Conservation (phyloP, 2,888 invertebrate genomes). For the Drosophila diplacantha region DNA sequence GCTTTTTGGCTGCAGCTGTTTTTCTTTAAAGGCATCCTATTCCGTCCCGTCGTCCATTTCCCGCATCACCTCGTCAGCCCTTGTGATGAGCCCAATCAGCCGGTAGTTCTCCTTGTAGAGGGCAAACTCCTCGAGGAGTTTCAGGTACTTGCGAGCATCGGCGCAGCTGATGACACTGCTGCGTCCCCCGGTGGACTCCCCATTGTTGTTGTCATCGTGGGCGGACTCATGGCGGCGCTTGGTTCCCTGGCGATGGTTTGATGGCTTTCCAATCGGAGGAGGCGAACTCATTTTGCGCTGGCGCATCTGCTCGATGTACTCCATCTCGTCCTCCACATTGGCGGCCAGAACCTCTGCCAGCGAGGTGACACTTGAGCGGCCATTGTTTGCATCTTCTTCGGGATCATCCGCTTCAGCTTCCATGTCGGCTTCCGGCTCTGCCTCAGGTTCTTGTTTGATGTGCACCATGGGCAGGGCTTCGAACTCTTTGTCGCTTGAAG, state of each 20-base stretch:
- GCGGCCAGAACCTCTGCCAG: conserved; percentile 58
- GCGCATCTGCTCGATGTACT: conserved; percentile 62
- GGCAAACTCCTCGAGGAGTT: conserved; percentile 74
- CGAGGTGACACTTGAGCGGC: conserved; percentile 61
- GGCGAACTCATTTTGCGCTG: conserved; percentile 40
- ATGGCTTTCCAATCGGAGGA: conserved; percentile 29
- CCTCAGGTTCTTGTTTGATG: conserved; percentile 13
- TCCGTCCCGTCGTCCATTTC: conserved; percentile 65
- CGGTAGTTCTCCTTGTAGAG: conserved; percentile 73
- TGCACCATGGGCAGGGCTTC: conserved; percentile 2
- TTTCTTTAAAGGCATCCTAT: conserved; percentile 27
- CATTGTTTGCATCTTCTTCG: conserved; percentile 55
- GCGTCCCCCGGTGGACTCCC: conserved; percentile 12
- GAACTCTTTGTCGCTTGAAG: neutral
- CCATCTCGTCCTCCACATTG: conserved; percentile 60
- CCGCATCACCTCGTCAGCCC: conserved; percentile 74
- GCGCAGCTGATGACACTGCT: conserved; percentile 54
- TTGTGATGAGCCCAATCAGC: conserved; percentile 73
- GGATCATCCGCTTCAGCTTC: conserved; percentile 27
- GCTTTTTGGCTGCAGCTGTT: conserved; percentile 37
- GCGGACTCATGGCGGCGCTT: conserved; percentile 27
- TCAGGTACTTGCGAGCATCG: conserved; percentile 74
- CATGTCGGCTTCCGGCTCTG: conserved; percentile 7
- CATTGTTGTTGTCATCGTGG: conserved; percentile 55
- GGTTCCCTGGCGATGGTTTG: conserved; percentile 27